Percentiles rank a stretch among this genome's conserved stretches.
phyloP scores from a whole-genome alignment of 2,888 invertebrate species.

The Parnassius glacialis region DNA sequence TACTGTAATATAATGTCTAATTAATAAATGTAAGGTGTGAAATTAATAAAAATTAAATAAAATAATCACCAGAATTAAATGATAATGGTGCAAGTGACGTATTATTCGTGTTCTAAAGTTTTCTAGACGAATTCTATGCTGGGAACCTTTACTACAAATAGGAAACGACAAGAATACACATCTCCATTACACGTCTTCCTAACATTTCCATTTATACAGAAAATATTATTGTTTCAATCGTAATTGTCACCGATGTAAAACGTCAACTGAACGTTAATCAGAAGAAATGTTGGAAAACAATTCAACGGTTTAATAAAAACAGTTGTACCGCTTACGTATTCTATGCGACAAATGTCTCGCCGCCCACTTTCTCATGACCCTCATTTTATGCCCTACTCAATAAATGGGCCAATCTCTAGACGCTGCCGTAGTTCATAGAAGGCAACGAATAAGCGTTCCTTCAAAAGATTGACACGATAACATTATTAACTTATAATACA shows the following conservation, averaged over 20 bases:
- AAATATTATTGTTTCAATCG: slow-evolving; percentile 13
- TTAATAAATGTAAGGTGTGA: too few relatives aligned
- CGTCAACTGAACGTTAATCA: background rate
- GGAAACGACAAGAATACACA: slow-evolving; percentile 9
- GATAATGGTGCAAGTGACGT: too few relatives aligned
- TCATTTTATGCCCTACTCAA: slow-evolving; percentile 35
- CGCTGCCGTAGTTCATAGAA: background rate
- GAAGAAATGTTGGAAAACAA: slow-evolving; percentile 3
- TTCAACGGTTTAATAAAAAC: background rate
- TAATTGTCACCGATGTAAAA: slow-evolving; percentile 5
- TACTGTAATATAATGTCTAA: too few relatives aligned
- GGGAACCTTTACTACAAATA: slow-evolving; percentile 8
- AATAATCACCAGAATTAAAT: too few relatives aligned
- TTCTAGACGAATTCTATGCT: background rate
- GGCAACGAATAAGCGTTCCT: slow-evolving; percentile 1
- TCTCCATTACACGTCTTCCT: slow-evolving; percentile 2
- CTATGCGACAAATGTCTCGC: background rate
- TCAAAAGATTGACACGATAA: too few relatives aligned
- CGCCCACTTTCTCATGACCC: slow-evolving; percentile 42
- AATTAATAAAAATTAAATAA: too few relatives aligned
- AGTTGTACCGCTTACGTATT: slow-evolving; percentile 14
- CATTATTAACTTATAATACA: too few relatives aligned
- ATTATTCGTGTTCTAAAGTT: background rate
- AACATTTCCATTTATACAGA: slow-evolving; percentile 9
- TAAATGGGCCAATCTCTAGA: slow-evolving; percentile 34